Base-by-base conservation (phyloP, 1,140 invertebrate species). In the Saccostrea cuccullata region DNA sequence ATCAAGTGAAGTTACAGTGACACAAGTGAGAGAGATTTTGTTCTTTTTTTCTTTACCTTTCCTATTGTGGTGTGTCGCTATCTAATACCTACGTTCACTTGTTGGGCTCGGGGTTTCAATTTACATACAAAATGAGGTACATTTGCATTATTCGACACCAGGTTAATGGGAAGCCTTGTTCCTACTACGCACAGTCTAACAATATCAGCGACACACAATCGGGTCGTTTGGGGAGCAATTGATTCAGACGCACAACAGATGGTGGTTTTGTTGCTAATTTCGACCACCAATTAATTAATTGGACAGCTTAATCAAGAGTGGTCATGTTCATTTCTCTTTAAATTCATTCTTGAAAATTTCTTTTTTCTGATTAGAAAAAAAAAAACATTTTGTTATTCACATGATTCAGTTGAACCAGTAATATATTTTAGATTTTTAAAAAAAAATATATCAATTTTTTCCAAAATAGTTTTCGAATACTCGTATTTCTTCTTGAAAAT, bases 121-220 rank as follows among this genome's bases (percentile, higher is more conserved):
- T 77, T 77, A 77, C 70, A 77, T 77, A 77, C 70, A 77, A 77
- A 77, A 77, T 77, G 70, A 77, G 26, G 70, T 40, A 77, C 70
- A 77, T 77, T 77, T 77, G 70, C 70, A 77, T 77, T 77, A 12
- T 77, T 30, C 26, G 70, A 77, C 70, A 77, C 23, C 13, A 12
- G 70, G 70, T 77, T 77, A 77, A 77, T 77, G 26, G 70, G 70
- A 12, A 26, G 12, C 30, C 70, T 36, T 40, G 26, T 77, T 77
- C 15, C 70, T 36, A 77, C 70, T 36, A 36, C 15, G 26, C 70
- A 17, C 70, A 30, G 70, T 77, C 30, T 30, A 77, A 36, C 70
- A 36, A 15, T 77, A 36, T 15, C 23, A 12, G 70, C 23, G 70
- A 11, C 3, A 77, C 30, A 77, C 23, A 30, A 30, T 36, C 2